These are phyloP conservation scores for Drosophila rufa DNA, from an alignment of 1,140 invertebrate species.

Conservation along the genomic window DNA sequence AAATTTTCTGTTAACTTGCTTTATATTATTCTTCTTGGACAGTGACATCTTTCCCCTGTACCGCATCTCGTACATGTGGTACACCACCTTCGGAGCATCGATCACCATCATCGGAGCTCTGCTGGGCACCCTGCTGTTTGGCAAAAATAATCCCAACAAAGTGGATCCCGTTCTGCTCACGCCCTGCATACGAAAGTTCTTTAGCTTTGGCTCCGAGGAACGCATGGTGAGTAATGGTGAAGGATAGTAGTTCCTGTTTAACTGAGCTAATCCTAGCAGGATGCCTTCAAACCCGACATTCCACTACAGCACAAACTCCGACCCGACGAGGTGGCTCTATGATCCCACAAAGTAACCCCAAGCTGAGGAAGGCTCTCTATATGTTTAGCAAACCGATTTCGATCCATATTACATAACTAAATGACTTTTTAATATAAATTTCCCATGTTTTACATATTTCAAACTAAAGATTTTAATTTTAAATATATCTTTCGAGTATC, in stretches of 20 bases:
- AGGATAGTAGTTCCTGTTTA: not conserved
- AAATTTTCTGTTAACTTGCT: too few species aligned
- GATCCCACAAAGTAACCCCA: not conserved
- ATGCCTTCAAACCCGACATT: slow-evolving; percentile 58
- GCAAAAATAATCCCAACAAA: slow-evolving; percentile 70
- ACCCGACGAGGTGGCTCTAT: slow-evolving; percentile 73
- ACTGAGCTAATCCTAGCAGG: slow-evolving; percentile 10
- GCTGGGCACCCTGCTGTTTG: slow-evolving; percentile 85
- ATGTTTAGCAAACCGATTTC: not conserved
- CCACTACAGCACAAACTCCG: slow-evolving; percentile 56
- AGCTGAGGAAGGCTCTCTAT: slow-evolving; percentile 3
- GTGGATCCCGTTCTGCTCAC: slow-evolving; percentile 71
- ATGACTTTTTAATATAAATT: not conserved
- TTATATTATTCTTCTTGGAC: slow-evolving; percentile 19
- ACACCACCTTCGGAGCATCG: slow-evolving; percentile 87
- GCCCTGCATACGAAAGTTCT: slow-evolving; percentile 78
- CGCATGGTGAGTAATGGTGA: slow-evolving; percentile 24
- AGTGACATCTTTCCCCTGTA: slow-evolving; percentile 87
- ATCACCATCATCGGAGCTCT: slow-evolving; percentile 86
- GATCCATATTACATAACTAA: not conserved
- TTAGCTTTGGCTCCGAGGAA: slow-evolving; percentile 33
- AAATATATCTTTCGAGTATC: not conserved
- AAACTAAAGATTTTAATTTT: not conserved
- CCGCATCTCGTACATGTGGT: slow-evolving; percentile 90
- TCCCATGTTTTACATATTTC: not conserved